phyloP scores from a whole-genome alignment of 2,888 invertebrate species.

The Drosophila parthenogenetica region DNA sequence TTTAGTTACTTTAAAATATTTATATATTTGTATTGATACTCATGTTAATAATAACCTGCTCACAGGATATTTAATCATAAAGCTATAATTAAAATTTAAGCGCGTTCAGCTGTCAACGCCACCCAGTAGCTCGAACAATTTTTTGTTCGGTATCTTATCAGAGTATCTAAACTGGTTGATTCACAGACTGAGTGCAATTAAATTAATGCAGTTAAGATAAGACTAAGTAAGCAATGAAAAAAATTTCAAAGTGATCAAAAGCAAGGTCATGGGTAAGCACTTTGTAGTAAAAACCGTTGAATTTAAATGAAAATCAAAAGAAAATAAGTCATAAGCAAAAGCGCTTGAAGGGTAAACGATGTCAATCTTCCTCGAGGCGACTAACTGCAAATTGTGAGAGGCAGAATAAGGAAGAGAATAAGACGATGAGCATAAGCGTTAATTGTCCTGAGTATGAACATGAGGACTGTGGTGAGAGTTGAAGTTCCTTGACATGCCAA shows the following conservation, averaged over 20 bases:
- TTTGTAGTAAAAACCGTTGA: not conserved
- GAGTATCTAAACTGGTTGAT: conserved; percentile 41
- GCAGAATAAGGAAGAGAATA: conserved; percentile 4
- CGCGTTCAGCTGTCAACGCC: conserved; percentile 28
- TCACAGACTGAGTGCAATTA: conserved; percentile 39
- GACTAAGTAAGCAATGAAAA: conserved; percentile 7
- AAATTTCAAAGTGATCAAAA: conserved; percentile 5
- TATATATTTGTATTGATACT: no score
- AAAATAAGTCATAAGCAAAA: conserved; percentile 2
- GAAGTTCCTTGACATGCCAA: conserved; percentile 61
- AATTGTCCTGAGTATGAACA: conserved; percentile 1
- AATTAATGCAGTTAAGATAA: conserved; percentile 64
- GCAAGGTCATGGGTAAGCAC: conserved; percentile 30
- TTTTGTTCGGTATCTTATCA: conserved; percentile 63
- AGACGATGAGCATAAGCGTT: conserved; percentile 23
- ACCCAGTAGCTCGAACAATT: conserved; percentile 44
- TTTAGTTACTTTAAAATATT: no score
- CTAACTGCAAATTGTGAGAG: conserved; percentile 42
- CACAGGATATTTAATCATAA: no score
- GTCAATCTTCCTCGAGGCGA: conserved; percentile 26
- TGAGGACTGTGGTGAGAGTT: conserved; percentile 34
- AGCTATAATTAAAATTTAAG: not conserved
- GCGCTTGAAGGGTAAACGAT: conserved; percentile 8
- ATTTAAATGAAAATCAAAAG: not conserved
- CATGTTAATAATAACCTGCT: no score